These are phyloP conservation scores for Pachyramphus minor DNA, from an alignment of 2,113 vertebrate genomes.

Conservation along the genomic window DNA sequence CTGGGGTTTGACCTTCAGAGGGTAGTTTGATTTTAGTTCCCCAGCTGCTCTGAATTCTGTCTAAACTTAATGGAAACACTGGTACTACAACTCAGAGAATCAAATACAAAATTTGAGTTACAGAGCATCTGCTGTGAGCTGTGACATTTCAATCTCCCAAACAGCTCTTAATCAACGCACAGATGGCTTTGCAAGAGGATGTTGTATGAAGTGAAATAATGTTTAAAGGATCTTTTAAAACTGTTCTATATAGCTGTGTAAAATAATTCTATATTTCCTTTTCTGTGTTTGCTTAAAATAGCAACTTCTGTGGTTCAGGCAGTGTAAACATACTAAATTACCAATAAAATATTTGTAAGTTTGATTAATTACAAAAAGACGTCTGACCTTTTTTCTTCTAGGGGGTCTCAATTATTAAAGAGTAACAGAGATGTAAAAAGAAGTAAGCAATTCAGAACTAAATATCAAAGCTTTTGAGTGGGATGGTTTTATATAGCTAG, in stretches of 20 bases:
- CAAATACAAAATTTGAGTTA: not conserved
- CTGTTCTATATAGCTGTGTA: constrained; percentile 53
- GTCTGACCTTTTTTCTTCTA: not conserved
- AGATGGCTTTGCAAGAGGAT: constrained; percentile 13
- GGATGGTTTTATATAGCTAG: not conserved
- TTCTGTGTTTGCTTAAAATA: constrained; percentile 49
- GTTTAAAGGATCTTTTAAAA: not conserved
- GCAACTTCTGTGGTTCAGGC: constrained; percentile 11
- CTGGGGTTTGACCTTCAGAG: not conserved
- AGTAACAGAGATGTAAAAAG: not conserved
- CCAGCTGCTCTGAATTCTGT: not conserved
- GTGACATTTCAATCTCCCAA: not conserved
- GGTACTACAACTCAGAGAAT: not conserved
- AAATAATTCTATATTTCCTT: constrained; percentile 60
- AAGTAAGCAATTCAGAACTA: not conserved
- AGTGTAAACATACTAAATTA: constrained; percentile 53
- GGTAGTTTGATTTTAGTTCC: not conserved
- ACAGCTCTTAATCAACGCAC: not conserved
- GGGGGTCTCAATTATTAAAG: not conserved
- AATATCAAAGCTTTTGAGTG: not conserved
- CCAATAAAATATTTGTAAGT: constrained; percentile 70
- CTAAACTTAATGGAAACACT: not conserved
- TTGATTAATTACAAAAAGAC: not conserved
- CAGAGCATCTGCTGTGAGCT: not conserved
- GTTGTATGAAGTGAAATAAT: constrained; percentile 2